These are phyloP conservation scores for Penaeus japonicus DNA, from an alignment of 1,140 invertebrate genomes.

Conservation along the genomic window DNA sequence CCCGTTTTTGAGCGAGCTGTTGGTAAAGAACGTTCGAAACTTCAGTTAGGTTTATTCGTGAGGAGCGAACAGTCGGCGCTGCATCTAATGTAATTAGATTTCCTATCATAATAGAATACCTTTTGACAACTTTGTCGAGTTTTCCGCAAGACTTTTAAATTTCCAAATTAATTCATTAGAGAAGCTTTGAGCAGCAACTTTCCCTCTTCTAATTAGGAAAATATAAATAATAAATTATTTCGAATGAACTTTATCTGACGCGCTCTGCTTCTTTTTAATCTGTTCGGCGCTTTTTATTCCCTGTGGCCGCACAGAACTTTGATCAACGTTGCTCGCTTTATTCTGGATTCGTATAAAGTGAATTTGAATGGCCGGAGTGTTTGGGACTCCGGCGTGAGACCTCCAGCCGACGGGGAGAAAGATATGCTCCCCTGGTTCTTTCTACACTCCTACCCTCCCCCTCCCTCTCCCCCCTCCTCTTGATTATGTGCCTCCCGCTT, in stretches of 20 bases:
- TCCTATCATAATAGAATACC: constrained; percentile 57
- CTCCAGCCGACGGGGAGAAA: not conserved
- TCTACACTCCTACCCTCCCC: not conserved
- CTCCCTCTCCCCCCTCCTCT: not conserved
- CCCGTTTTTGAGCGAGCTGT: not conserved
- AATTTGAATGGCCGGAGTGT: constrained; percentile 50
- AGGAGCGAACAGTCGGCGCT: constrained; percentile 37
- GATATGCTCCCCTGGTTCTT: not conserved
- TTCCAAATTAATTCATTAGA: constrained; percentile 57
- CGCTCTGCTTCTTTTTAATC: constrained; percentile 46
- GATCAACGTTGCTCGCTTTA: constrained; percentile 50
- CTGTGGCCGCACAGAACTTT: constrained; percentile 46
- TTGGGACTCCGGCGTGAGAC: constrained; percentile 27
- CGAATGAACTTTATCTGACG: constrained; percentile 56
- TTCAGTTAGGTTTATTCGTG: constrained; percentile 25
- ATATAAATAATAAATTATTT: constrained; percentile 58
- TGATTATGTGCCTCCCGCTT: not conserved
- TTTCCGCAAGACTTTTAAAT: constrained; percentile 54
- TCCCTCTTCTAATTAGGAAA: constrained; percentile 56
- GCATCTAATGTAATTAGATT: constrained; percentile 57
- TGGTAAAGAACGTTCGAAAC: constrained; percentile 39
- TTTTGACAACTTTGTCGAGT: constrained; percentile 55
- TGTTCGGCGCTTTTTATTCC: constrained; percentile 33
- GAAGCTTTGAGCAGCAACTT: constrained; percentile 56
- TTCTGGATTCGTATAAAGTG: constrained; percentile 51